Evolutionary conservation across 2,797 vertebrate genomes (phyloP).

Genomic region (Triplophysa yarkandensis): DNA sequence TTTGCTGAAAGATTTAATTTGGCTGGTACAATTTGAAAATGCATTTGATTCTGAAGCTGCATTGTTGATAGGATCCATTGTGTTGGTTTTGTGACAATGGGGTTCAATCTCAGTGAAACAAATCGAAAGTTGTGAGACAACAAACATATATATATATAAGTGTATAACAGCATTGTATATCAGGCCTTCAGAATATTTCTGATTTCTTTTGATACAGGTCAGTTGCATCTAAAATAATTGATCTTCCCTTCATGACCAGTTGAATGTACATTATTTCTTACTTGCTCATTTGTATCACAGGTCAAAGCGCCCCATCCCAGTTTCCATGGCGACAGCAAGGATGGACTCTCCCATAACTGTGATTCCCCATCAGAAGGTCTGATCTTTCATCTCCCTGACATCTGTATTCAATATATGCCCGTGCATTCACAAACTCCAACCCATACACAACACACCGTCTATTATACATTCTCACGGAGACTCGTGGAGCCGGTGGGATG

Average conservation of each 20-base stretch:
- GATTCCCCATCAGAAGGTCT: slow-evolving; percentile 95
- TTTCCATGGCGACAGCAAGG: slow-evolving; percentile 74
- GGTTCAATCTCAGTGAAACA: slow-evolving; percentile 20
- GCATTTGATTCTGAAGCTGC: background rate
- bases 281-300: slow-evolving; percentile 64
- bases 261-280: background rate
- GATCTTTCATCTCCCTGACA: background rate
- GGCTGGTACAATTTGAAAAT: slow-evolving; percentile 12
- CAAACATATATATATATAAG: too few species aligned
- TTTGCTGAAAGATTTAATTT: slow-evolving; percentile 26
- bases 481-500: background rate
- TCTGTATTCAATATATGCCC: slow-evolving; percentile 2
- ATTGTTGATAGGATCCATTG: background rate
- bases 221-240: too few species aligned
- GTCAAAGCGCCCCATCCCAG: slow-evolving; percentile 82
- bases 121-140: slow-evolving; percentile 6
- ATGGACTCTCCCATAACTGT: slow-evolving; percentile 81
- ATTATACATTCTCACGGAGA: background rate
- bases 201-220: too few species aligned
- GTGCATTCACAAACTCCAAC: background rate
- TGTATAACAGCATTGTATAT: background rate
- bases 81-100: slow-evolving; percentile 1
- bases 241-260: background rate
- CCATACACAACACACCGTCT: background rate
- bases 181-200: background rate